Evolutionary conservation across 2,113 vertebrate genomes (phyloP), one percentile per base, ranked within the genome.

Genomic region (Orcinus orca): DNA sequence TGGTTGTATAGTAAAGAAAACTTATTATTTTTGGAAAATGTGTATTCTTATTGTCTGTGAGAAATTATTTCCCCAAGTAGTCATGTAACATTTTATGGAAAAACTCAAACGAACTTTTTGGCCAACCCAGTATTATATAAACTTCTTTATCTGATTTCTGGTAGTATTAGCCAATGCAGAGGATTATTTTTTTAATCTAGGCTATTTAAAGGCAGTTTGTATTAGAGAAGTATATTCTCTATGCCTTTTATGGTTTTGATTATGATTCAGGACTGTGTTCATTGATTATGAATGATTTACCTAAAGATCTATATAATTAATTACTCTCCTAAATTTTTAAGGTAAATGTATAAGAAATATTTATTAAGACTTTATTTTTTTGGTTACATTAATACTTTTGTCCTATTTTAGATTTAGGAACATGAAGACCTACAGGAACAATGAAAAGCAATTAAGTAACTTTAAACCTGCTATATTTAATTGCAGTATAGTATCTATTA

Each of bases 391-490:
- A 70, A 96, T 97, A 62, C 84, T 93, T 97, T 76, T 70, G 38
- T 98, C 90, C 95, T 92, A 67, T 62, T 98, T 96, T 98, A 97
- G 97, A 97, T 98, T 96, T 94, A 97, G 68, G 47, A 97, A 88
- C 76, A 33, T 0, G 38, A 88, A 97, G 89, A 97, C 92, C 58
- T 97, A 55, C 70, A 96, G 89, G 79, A 53, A 90, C 88, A 95
- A 67, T 96, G 94, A 98, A 98, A 98, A 98, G 25, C 96, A 98
- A 90, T 53, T 97, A 97, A 98, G 95, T 98, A 98, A 96, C 44
- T 96, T 95, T 95, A 97, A 95, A 91, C 87, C 6, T 96, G 95
- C 73, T 74, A 26, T 60, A 68, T 47, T 95, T 97, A 97, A 96
- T 85, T 97, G 60, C 58, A 84, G 55, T 63, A 29, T 95, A 93